Conservation (phyloP, 2,888 invertebrate species). For the Drosophila mercatorum region DNA sequence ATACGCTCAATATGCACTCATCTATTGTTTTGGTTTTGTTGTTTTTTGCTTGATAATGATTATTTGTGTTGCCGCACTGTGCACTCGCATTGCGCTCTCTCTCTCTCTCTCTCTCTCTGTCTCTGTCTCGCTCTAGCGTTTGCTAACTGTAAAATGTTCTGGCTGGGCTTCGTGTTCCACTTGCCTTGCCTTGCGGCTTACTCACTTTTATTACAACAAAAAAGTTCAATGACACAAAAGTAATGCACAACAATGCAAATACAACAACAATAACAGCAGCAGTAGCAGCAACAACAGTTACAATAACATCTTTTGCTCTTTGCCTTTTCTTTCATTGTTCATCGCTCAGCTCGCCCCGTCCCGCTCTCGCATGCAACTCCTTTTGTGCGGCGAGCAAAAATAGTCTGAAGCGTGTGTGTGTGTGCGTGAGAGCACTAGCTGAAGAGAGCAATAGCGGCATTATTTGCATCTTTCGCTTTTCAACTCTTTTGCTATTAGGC, state of each 20-base stretch:
- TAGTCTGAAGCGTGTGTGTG: constrained; percentile 3
- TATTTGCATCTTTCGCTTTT: constrained; percentile 78
- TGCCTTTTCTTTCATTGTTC: constrained; percentile 59
- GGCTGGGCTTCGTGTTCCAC: constrained; percentile 36
- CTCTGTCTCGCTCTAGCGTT: constrained; percentile 23
- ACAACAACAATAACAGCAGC: constrained; percentile 49
- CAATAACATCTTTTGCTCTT: constrained; percentile 68
- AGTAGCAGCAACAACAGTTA: constrained; percentile 41
- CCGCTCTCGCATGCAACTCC: constrained; percentile 7
- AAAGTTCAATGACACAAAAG: constrained; percentile 76
- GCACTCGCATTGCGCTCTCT: constrained; percentile 27
- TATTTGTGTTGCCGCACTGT: constrained; percentile 38
- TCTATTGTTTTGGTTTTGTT: constrained; percentile 40
- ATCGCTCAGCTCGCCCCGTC: constrained; percentile 17
- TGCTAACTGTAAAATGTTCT: constrained; percentile 25
- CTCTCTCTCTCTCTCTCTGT: constrained; percentile 26
- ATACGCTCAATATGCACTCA: constrained; percentile 48
- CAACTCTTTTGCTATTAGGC: constrained; percentile 60
- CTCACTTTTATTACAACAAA: constrained; percentile 64
- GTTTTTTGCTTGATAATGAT: constrained; percentile 31
- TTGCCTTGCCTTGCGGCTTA: constrained; percentile 49
- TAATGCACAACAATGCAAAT: constrained; percentile 55
- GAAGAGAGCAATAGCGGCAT: constrained; percentile 25
- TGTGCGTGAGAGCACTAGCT: constrained; percentile 10
- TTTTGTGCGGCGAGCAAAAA: constrained; percentile 8